Evolutionary conservation across 2,797 vertebrate genomes (phyloP), one percentile per base, ranked within the genome.

Genomic region (Coreius guichenoti): DNA sequence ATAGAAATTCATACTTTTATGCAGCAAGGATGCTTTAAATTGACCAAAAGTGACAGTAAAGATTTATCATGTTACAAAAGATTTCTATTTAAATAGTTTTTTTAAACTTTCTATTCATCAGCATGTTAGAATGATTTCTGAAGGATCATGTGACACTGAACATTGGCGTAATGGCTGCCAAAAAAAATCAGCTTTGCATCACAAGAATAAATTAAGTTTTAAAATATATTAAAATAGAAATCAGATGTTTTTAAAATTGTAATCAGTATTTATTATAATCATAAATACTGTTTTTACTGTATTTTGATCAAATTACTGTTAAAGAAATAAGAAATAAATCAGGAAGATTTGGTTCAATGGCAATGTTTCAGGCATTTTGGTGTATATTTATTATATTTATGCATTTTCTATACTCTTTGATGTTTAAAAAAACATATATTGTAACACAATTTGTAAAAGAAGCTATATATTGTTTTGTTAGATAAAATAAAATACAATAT

Each of bases 391-490:
- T 54, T 75, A 51, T 12, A 51, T 51, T 74, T 21, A 21, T 0
- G 26, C 31, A 75, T 51, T 31, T 73, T 49, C 5, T 49, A 29
- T 49, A 29, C 8, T 29, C 8, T 73, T 73, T 73, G 12, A 74
- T 21, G 1, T 19, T 49, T 31, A 12, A 75, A 70, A 74, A 39
- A 9, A 43, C 9, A 21, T 74, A 21, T 51, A 58, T n/a, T 11
- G 23, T 23, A 33, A 75, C 6, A 7, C 17, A 33, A 13, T 23
- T 17, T 75, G 29, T 75, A 75, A 75, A 75, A 8, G 3, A 54
- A 75, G 29, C 16, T 54, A 75, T 23, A 33, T 33, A 51, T 8
- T 75, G 47, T 36, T 36, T 75, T 75, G 29, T 75, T 75, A 65
- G 26, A 65, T 65, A 65, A 63, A 51, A 51, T 43, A 43, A n/a